Evolutionary conservation across 2,113 vertebrate species (phyloP).

Genomic region (Syngnathus floridae): DNA sequence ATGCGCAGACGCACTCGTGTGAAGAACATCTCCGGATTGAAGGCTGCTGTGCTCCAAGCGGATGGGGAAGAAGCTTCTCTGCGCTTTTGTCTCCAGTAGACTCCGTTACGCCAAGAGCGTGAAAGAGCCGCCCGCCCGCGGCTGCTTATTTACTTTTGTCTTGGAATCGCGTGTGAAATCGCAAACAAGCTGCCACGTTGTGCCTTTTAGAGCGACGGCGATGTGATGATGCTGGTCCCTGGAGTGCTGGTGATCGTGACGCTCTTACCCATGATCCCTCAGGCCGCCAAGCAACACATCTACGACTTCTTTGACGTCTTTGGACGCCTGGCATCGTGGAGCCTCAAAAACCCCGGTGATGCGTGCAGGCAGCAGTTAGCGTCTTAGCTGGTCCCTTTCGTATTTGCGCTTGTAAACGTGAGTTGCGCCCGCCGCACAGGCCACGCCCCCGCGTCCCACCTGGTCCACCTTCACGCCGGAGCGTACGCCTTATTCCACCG

Average conservation of each 20-base stretch:
- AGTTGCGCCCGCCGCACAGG: slow-evolving; percentile 57
- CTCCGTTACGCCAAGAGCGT: too few relatives aligned
- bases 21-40: too few relatives aligned
- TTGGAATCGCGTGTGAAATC: too few relatives aligned
- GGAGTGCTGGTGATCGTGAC: slow-evolving; percentile 91
- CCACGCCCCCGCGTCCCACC: slow-evolving; percentile 76
- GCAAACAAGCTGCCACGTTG: too few relatives aligned
- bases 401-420: not conserved
- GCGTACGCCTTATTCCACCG: slow-evolving; percentile 95
- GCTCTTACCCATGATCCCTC: slow-evolving; percentile 93
- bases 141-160: too few relatives aligned
- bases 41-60: too few relatives aligned
- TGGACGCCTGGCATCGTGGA: slow-evolving; percentile 89
- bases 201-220: slow-evolving; percentile 77
- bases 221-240: slow-evolving; percentile 85
- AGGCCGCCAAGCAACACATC: slow-evolving; percentile 89
- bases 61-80: too few relatives aligned
- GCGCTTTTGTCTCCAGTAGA: too few relatives aligned
- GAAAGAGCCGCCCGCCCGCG: too few relatives aligned
- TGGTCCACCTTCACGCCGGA: slow-evolving; percentile 89
- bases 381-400: too few relatives aligned
- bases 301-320: slow-evolving; percentile 97
- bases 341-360: slow-evolving; percentile 83
- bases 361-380: not conserved
- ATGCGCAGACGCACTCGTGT: not conserved